phyloP scores from a whole-genome alignment of 1,140 invertebrate species.

The Conus ventricosus region DNA sequence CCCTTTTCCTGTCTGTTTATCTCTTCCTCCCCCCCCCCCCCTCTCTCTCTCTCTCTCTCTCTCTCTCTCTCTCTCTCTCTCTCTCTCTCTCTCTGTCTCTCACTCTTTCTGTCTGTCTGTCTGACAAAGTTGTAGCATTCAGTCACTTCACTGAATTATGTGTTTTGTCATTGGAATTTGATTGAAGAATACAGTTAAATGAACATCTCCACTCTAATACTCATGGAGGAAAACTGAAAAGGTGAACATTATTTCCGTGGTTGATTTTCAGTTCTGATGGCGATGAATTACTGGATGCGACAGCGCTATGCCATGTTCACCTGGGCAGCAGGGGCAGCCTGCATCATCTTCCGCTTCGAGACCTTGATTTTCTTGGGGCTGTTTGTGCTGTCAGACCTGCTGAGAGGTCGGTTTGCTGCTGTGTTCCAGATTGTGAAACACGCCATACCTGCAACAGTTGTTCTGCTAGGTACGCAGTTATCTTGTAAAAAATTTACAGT shows the following conservation, averaged over 20 bases:
- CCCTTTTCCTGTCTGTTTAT: not conserved
- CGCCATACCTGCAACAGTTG: conserved; percentile 81
- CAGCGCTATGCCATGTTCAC: conserved; percentile 87
- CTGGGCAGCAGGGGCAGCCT: conserved; percentile 87
- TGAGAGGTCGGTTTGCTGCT: conserved; percentile 75
- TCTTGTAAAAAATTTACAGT: conserved; percentile 40
- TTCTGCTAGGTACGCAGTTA: conserved; percentile 72
- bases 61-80: too few relatives aligned
- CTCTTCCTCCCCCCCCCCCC: too few relatives aligned
- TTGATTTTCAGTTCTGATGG: conserved; percentile 86
- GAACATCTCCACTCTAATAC: too few relatives aligned
- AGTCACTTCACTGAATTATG: too few relatives aligned
- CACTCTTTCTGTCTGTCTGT: too few relatives aligned
- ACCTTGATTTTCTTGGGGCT: conserved; percentile 90
- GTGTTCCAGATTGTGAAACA: conserved; percentile 63
- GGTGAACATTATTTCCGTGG: too few relatives aligned
- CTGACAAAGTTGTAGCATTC: too few relatives aligned
- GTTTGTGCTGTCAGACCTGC: conserved; percentile 88
- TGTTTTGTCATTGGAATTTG: too few relatives aligned
- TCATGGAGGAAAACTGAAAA: too few relatives aligned
- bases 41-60: too few relatives aligned
- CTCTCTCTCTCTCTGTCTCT: too few relatives aligned
- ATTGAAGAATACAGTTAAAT: too few relatives aligned
- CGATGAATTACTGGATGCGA: conserved; percentile 89
- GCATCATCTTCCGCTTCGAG: conserved; percentile 94